phyloP scores from a whole-genome alignment of 2,888 invertebrate species.

The Hydropsyche betteni region DNA sequence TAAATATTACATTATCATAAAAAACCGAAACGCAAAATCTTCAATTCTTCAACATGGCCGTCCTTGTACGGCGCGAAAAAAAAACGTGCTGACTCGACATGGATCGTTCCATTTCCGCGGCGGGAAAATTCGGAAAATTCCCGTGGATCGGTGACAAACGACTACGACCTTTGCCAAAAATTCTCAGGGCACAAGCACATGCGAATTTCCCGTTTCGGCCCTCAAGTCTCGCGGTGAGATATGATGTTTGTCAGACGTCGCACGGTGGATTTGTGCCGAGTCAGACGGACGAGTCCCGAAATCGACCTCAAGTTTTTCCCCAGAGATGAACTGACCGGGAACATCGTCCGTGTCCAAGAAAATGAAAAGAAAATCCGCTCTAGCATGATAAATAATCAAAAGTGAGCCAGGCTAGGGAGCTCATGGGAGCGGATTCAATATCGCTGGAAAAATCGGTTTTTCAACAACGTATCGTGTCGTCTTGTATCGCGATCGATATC shows the following conservation, averaged over 20 bases:
- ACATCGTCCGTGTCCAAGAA: not conserved
- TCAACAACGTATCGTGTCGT: too few species aligned
- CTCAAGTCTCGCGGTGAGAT: not conserved
- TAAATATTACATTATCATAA: too few species aligned
- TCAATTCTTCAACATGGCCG: too few species aligned
- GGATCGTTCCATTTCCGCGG: not conserved
- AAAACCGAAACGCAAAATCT: too few species aligned
- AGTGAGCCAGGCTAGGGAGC: not conserved
- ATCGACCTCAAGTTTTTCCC: not conserved
- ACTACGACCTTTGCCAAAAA: not conserved
- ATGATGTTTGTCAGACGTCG: slow-evolving; percentile 19
- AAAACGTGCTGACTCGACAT: not conserved
- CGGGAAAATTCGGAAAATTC: not conserved
- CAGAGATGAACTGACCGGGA: not conserved
- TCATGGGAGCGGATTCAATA: not conserved
- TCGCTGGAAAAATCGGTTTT: not conserved
- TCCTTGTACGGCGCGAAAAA: not conserved
- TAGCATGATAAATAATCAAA: slow-evolving; percentile 12
- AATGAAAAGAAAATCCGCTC: slow-evolving; percentile 7
- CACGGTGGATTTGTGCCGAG: slow-evolving; percentile 15
- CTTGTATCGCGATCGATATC: too few species aligned
- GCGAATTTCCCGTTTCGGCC: not conserved
- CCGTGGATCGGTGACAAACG: not conserved
- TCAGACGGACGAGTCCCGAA: slow-evolving; percentile 8
- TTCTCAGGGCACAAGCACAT: not conserved